Percentiles rank a stretch among this genome's conserved stretches.
Evolutionary conservation across 2,888 invertebrate species (phyloP).

Genomic region (Mesoligia furuncula): DNA sequence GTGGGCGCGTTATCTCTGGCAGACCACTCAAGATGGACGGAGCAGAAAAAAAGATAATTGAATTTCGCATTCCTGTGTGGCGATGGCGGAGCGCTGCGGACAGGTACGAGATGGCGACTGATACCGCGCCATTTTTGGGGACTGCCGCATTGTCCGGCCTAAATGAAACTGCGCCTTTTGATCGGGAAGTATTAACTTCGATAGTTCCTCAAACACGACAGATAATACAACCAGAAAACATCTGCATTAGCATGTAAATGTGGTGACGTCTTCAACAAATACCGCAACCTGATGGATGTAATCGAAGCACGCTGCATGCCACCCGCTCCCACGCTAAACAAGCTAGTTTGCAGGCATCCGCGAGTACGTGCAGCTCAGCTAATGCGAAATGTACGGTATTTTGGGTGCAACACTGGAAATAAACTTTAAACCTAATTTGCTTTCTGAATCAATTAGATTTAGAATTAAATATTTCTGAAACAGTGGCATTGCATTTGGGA

Average conservation of each 20-base stretch:
- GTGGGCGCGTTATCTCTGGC: slow-evolving; percentile 55
- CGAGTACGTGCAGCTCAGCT: slow-evolving; percentile 34
- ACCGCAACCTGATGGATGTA: slow-evolving; percentile 51
- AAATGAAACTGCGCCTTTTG: slow-evolving; percentile 29
- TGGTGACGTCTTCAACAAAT: slow-evolving; percentile 43
- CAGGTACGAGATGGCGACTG: slow-evolving; percentile 60
- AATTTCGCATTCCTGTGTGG: slow-evolving; percentile 69
- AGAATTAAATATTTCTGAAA: slow-evolving; percentile 27
- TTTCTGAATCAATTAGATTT: slow-evolving; percentile 47
- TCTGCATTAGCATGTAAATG: slow-evolving; percentile 42
- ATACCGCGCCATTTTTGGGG: slow-evolving; percentile 40
- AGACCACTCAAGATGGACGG: slow-evolving; percentile 60
- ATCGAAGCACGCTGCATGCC: slow-evolving; percentile 42
- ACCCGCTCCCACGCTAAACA: slow-evolving; percentile 35
- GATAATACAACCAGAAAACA: slow-evolving; percentile 33
- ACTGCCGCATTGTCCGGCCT: slow-evolving; percentile 50
- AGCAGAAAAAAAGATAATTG: slow-evolving; percentile 69
- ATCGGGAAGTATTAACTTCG: slow-evolving; percentile 35
- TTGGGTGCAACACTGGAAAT: slow-evolving; percentile 20
- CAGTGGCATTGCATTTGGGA: slow-evolving; percentile 25
- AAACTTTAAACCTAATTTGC: slow-evolving; percentile 35
- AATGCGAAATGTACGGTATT: slow-evolving; percentile 24
- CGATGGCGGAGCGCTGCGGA: slow-evolving; percentile 50
- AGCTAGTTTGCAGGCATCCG: slow-evolving; percentile 8
- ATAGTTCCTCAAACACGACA: slow-evolving; percentile 7